Base-by-base conservation (phyloP, 2,888 invertebrate species). In the Lasioglossum leucozonium region DNA sequence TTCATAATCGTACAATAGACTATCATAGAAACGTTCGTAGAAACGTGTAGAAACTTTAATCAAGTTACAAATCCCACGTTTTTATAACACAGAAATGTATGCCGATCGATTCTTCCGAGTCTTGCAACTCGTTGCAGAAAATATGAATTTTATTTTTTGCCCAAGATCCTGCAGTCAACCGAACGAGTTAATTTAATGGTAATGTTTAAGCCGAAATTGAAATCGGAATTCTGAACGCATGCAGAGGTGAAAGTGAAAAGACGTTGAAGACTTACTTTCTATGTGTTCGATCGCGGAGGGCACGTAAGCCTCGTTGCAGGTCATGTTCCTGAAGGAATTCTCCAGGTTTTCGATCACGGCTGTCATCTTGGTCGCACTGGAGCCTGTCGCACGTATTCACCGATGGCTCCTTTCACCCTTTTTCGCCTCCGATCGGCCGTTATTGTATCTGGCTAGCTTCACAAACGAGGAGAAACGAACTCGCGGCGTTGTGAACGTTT, bases 221-320 rank as follows among this genome's bases (percentile, higher is more conserved):
- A 8, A 11, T 44, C 16, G 44, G 16, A 11, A 16, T 44, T 16
- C 44, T n/a, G 44, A n/a, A n/a, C 58, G 58, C 4, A 30, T 3
- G 34, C 22, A 18, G 0, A 5, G 16, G 5, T 0, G 30, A 42
- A 51, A 65, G 37, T 76, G 34, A 26, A 77, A 40, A 44, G 40
- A 10, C 67, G 30, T 18, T 10, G 26, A 8, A n/a, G n/a, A 94
- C 94, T 95, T 88, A 95, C 95, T 93, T 87, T 93, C 93, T 79
- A 95, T 90, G 44, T 93, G 91, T 71, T 95, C 93, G 42, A 90
- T 87, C 30, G 94, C 91, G 40, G 92, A 89, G 6, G 95, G 95
- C 72, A 94, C 90, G 81, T 92, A 91, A 72, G 89, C 85, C 47
- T 90, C 82, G 40, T 93, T 87, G 85, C 95, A 95, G 82, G 87